phyloP scores from a whole-genome alignment of 2,113 vertebrate genomes.

The Jacana jacana region DNA sequence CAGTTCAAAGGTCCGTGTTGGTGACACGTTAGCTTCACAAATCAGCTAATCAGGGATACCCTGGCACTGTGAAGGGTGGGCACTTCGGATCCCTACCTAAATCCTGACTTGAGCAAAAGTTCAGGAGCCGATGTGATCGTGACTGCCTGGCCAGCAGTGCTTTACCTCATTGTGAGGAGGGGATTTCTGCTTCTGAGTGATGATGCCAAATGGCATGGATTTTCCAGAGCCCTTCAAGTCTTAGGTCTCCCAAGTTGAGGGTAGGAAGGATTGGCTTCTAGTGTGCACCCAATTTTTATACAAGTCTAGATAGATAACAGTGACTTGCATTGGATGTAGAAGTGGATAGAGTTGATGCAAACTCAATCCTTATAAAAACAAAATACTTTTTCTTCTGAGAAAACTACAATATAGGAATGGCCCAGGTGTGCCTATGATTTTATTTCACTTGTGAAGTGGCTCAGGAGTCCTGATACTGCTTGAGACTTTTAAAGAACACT shows the following conservation, averaged over 20 bases:
- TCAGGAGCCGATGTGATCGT: fast-evolving
- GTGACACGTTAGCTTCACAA: neutral
- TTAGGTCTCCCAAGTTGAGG: neutral
- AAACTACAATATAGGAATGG: neutral
- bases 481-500: neutral
- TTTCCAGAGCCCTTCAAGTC: neutral
- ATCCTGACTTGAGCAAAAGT: neutral
- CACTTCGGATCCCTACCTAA: neutral
- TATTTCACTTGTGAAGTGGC: neutral
- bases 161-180: neutral
- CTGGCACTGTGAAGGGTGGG: neutral
- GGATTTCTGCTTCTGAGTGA: neutral
- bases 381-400: neutral
- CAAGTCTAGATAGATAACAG: neutral
- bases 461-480: neutral
- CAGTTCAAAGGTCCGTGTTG: neutral
- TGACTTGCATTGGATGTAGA: neutral
- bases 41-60: neutral
- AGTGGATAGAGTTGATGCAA: neutral
- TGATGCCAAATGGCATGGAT: neutral
- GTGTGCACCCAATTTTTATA: neutral
- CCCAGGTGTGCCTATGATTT: neutral
- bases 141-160: neutral
- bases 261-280: neutral
- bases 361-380: neutral